Evolutionary conservation across 2,888 invertebrate genomes (phyloP), one percentile per base, ranked within the genome.

Genomic region (Dryobotodes eremita): DNA sequence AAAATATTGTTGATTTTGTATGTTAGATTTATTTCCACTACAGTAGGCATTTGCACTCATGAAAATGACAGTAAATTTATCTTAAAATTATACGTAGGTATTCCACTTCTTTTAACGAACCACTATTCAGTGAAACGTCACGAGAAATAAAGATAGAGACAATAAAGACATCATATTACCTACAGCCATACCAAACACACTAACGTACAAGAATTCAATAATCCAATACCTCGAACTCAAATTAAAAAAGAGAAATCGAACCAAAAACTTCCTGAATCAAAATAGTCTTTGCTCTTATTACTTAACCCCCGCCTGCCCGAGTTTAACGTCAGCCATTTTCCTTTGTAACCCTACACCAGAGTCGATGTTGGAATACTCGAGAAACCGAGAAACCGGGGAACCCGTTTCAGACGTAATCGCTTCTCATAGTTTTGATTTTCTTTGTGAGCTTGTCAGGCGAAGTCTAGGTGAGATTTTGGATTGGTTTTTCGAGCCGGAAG

Each of bases 291-390:
- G 8, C 68, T 75, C 83, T 79, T 79, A 62, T 82, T 62, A 69
- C 85, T 82, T 85, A 70, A 61, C 36, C 72, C 80, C 10, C 42
- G 8, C 53, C 53, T 13, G 36, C 69, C n/a, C 48, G 69, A 66
- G 74, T 80, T 84, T 84, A 85, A 87, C 84, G 84, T 86, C 83
- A 86, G 89, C 89, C 89, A 88, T 89, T 91, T 91, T 90, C 90
- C 92, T 92, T 93, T 93, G 93, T 92, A 91, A 92, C 88, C 88
- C 86, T 88, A 91, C 83, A 92, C 92, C 85, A 75, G 79, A 84
- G 79, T 77, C 86, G 88, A 90, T 92, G 88, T 86, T 83, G 85
- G 86, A 89, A 91, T 89, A 88, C 80, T 77, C 86, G 77, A 83
- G 80, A 73, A 85, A 53, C 79, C 84, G 79, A 82, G 79, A 71